Conservation (phyloP, 1,140 invertebrate genomes). For the Pseudomyrmex concolor region DNA sequence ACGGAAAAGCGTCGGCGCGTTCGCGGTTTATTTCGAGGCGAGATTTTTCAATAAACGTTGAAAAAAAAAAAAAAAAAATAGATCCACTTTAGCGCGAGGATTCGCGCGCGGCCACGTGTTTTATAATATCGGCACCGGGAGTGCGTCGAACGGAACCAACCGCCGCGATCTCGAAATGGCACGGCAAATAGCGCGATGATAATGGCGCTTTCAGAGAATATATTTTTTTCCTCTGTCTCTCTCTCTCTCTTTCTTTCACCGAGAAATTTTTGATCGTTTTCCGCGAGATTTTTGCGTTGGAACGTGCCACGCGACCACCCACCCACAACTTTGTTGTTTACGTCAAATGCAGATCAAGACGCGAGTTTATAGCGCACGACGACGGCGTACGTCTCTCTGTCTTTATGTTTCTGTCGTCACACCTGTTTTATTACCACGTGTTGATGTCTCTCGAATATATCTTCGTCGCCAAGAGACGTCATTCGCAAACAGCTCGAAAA, state of each 20-base stretch:
- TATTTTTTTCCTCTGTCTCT: too few relatives aligned
- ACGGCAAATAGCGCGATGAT: slow-evolving; percentile 25
- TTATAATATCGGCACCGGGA: slow-evolving; percentile 22
- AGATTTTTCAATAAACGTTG: slow-evolving; percentile 57
- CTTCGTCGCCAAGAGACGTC: background rate
- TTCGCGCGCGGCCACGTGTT: slow-evolving; percentile 42
- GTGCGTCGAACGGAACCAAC: background rate
- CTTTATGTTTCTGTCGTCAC: background rate
- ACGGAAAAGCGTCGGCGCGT: background rate
- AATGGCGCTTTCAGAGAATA: background rate
- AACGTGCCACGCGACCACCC: background rate
- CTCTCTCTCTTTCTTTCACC: background rate
- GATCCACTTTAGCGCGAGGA: slow-evolving; percentile 40
- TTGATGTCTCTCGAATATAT: slow-evolving; percentile 19
- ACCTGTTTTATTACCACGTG: slow-evolving; percentile 38
- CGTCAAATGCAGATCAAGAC: background rate
- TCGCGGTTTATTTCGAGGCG: slow-evolving; percentile 47
- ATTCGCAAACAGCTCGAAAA: background rate
- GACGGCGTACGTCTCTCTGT: background rate
- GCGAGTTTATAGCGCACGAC: slow-evolving; percentile 4
- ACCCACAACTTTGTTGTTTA: background rate
- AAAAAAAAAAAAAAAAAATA: slow-evolving; percentile 46
- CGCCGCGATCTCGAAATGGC: background rate
- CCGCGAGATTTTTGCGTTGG: background rate
- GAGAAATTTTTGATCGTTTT: slow-evolving; percentile 8